Base-by-base conservation (phyloP, 2,888 invertebrate species). In the Rhagium mordax region DNA sequence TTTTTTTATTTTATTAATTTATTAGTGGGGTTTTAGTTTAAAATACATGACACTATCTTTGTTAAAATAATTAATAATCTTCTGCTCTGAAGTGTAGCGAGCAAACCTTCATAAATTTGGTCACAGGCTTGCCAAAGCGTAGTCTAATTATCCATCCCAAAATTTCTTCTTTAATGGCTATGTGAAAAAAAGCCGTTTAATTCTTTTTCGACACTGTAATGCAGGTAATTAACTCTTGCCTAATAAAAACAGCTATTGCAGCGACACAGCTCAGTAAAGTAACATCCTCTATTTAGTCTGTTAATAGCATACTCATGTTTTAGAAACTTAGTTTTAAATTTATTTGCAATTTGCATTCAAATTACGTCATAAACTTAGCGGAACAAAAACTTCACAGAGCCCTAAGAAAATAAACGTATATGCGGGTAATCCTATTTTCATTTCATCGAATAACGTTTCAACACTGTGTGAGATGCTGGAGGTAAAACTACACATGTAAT, bases 281-380 rank as follows among this genome's bases (percentile, higher is more conserved):
- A 53, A 27, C 7, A 7, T 16, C 3, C 7, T 57, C n/a, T 57
- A 15, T 24, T 15, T 27, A n/a, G 7, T 15, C 15, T 57, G 7
- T 33, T 59, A 59, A 33, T 16, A 18, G 21, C 10, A 18, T 15
- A 16, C 18, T 41, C 33, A 24, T 3, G 33, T 33, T 59, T 33
- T 16, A 18, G 13, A 4, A 59, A 24, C 13, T 53, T 24, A 0
- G 16, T 59, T 59, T 33, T 59, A 29, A 59, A 33, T 59, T 59
- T 59, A 33, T 10, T 33, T 33, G 10, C 18, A 16, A 59, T 59
- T 59, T 59, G 59, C 59, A 59, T 59, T 27, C 59, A 59, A 59
- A 59, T 59, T 29, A 33, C 15, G 8, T n/a, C 55, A 15, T 41
- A 41, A 41, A 41, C 41, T 41, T 41, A 41, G n/a, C 41, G 13